Evolutionary conservation across 2,113 vertebrate genomes (phyloP).

Genomic region (Mustela lutreola): DNA sequence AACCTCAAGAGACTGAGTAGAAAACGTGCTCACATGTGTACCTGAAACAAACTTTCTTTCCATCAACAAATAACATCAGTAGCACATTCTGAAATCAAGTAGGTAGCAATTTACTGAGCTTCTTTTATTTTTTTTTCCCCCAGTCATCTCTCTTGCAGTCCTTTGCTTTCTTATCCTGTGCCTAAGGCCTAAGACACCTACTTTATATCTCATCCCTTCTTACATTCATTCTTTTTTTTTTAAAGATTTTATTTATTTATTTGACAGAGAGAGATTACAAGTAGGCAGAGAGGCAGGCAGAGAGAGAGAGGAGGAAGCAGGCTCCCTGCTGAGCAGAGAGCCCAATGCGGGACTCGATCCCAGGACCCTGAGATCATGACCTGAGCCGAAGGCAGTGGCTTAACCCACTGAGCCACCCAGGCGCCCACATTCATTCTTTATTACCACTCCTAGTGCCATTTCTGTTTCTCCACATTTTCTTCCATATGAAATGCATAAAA

Average conservation of each 20-base stretch:
- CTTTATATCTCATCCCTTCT: not conserved
- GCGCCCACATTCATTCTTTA: not conserved
- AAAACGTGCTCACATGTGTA: slow-evolving; percentile 8
- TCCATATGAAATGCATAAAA: not conserved
- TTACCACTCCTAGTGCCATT: not conserved
- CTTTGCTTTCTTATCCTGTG: not conserved
- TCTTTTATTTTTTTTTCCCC: not conserved
- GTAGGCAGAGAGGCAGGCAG: too few species aligned
- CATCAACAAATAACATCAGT: not conserved
- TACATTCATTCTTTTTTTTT: not conserved
- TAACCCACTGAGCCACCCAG: too few species aligned
- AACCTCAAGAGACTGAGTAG: not conserved
- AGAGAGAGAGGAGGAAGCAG: too few species aligned
- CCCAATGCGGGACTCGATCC: too few species aligned
- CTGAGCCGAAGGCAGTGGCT: too few species aligned
- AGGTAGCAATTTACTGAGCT: not conserved
- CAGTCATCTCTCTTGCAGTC: not conserved
- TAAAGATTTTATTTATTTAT: too few species aligned
- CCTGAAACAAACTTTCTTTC: not conserved
- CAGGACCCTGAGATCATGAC: too few species aligned
- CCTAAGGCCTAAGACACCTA: not conserved
- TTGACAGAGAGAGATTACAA: too few species aligned
- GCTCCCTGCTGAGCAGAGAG: too few species aligned
- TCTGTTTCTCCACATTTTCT: not conserved
- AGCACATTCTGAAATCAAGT: not conserved